phyloP scores from a whole-genome alignment of 1,140 invertebrate species.

The Laupala kohalensis region DNA sequence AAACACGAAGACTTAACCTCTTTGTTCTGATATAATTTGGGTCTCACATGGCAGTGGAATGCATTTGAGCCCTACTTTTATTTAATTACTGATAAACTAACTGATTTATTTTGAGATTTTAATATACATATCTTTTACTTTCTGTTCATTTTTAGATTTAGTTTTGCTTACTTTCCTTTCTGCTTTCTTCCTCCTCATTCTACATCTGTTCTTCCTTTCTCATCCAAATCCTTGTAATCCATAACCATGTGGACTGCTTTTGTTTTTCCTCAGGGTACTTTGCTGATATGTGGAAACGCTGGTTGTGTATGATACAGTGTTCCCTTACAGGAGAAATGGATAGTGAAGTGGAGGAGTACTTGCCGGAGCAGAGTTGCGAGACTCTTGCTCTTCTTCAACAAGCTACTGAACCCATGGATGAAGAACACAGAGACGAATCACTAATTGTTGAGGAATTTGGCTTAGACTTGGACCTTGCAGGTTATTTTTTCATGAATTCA shows the following conservation, averaged over 20 bases:
- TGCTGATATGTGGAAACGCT: background rate
- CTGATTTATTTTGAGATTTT: too few species aligned
- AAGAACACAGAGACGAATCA: slow-evolving; percentile 1
- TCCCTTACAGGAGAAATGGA: slow-evolving; percentile 6
- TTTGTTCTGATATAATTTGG: too few species aligned
- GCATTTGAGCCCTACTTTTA: too few species aligned
- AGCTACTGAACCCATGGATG: slow-evolving; percentile 7
- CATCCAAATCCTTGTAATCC: background rate
- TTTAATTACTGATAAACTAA: too few species aligned
- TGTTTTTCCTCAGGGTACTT: background rate
- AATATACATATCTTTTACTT: too few species aligned
- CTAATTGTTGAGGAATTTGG: background rate
- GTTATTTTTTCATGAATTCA: background rate
- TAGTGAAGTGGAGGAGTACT: slow-evolving; percentile 11
- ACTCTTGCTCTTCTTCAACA: slow-evolving; percentile 6
- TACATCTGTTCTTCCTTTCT: background rate
- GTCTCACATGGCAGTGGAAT: too few species aligned
- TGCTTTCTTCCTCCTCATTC: background rate
- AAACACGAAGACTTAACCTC: too few species aligned
- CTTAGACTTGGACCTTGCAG: slow-evolving; percentile 4
- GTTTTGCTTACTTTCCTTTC: background rate
- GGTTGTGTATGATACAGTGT: background rate
- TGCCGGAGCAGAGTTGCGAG: slow-evolving; percentile 10
- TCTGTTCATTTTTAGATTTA: too few species aligned
- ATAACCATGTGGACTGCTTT: background rate